Evolutionary conservation across 2,888 invertebrate species (phyloP).

Genomic region (Agrochola macilenta): DNA sequence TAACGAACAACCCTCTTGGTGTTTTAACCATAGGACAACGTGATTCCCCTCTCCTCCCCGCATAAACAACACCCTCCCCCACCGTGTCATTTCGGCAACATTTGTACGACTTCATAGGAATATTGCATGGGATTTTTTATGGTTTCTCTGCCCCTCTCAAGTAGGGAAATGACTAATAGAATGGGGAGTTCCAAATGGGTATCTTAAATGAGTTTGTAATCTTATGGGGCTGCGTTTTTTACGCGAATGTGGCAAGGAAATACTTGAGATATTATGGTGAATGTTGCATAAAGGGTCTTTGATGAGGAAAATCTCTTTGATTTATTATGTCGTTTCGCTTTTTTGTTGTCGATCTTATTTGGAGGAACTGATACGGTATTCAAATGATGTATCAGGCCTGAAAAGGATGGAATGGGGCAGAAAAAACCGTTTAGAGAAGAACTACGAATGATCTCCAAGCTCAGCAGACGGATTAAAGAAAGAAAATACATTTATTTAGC

Average conservation of each 20-base stretch:
- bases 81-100: constrained; percentile 68
- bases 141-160: constrained; percentile 70
- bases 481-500: too few relatives aligned
- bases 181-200: constrained; percentile 61
- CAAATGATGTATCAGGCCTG: constrained; percentile 16
- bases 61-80: constrained; percentile 35
- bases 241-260: constrained; percentile 25
- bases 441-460: neutral
- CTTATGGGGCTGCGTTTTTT: constrained; percentile 51
- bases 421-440: neutral
- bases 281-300: constrained; percentile 21
- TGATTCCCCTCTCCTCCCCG: constrained; percentile 34
- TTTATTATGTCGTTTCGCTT: constrained; percentile 24
- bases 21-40: constrained; percentile 60
- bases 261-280: constrained; percentile 22
- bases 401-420: neutral
- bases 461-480: neutral
- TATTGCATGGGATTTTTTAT: constrained; percentile 71
- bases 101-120: constrained; percentile 70
- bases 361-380: constrained; percentile 18
- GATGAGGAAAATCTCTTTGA: constrained; percentile 27
- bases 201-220: constrained; percentile 65
- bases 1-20: constrained; percentile 65
- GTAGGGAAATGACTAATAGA: constrained; percentile 68
- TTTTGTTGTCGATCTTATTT: constrained; percentile 31